phyloP scores from a whole-genome alignment of 2,797 vertebrate genomes.

The Lagocephalus sceleratus region DNA sequence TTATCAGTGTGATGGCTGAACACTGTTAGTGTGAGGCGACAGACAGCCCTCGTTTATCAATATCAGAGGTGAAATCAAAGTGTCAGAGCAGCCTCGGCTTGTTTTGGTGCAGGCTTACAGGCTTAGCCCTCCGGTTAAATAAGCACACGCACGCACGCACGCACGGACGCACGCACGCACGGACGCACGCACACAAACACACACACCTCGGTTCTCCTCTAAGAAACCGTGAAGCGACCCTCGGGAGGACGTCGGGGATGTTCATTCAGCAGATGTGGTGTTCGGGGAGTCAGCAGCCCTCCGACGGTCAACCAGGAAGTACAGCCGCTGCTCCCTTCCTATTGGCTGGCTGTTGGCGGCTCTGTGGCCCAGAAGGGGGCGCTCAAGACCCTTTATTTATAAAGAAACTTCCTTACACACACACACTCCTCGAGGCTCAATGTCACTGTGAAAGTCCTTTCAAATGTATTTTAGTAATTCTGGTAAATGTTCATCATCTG shows the following conservation, averaged over 20 bases:
- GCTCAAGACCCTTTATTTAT: constrained; percentile 1
- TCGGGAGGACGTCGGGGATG: not conserved
- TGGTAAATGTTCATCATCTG: no score
- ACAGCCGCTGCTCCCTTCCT: constrained; percentile 7
- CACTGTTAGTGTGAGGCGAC: not conserved
- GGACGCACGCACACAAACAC: constrained; percentile 3
- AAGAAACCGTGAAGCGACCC: constrained; percentile 31
- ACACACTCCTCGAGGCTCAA: no score
- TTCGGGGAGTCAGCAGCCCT: no score
- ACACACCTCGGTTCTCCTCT: constrained; percentile 58
- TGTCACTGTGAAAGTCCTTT: no score
- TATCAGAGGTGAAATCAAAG: no score
- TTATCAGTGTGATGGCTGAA: constrained; percentile 2
- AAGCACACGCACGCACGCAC: constrained; percentile 18
- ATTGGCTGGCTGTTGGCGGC: constrained; percentile 38
- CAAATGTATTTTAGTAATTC: no score
- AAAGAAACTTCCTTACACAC: not conserved
- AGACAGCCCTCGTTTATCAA: no score
- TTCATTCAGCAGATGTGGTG: constrained; percentile 4
- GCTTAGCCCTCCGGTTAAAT: constrained; percentile 42
- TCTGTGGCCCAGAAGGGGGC: constrained; percentile 21
- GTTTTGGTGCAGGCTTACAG: constrained; percentile 38
- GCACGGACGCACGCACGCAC: constrained; percentile 10
- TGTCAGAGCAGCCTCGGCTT: constrained; percentile 10
- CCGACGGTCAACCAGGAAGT: constrained; percentile 61